These are phyloP conservation scores for Falco biarmicus DNA, from an alignment of 2,797 vertebrate genomes.

Conservation along the genomic window DNA sequence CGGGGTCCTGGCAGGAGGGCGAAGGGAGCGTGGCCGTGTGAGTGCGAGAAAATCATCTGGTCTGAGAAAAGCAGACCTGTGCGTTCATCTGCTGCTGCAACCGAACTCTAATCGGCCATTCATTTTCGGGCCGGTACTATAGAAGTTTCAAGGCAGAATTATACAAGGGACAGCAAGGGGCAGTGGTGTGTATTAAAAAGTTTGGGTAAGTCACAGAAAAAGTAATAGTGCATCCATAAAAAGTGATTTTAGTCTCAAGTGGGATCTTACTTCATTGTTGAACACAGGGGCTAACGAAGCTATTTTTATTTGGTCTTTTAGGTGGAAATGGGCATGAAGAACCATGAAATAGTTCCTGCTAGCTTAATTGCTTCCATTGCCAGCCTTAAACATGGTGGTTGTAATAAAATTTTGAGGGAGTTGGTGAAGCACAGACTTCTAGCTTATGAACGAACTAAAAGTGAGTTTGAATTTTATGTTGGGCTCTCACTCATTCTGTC, in stretches of 20 bases:
- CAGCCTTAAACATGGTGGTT: conserved; percentile 94
- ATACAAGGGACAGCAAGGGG: neutral
- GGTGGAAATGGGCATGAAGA: conserved; percentile 99
- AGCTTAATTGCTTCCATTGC: conserved; percentile 93
- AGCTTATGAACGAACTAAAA: conserved; percentile 88
- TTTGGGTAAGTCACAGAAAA: neutral
- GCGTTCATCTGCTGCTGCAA: neutral
- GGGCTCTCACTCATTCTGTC: neutral
- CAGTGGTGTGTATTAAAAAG: neutral
- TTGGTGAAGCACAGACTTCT: conserved; percentile 93
- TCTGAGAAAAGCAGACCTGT: too few species aligned
- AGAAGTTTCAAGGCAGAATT: neutral
- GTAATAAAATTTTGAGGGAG: conserved; percentile 94
- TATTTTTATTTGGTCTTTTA: conserved; percentile 63
- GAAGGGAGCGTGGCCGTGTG: neutral
- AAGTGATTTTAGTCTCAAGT: neutral
- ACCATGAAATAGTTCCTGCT: conserved; percentile 95
- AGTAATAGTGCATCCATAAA: neutral
- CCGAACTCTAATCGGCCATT: neutral
- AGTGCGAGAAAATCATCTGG: too few species aligned
- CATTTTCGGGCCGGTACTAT: neutral
- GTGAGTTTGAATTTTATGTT: conserved; percentile 78
- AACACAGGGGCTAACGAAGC: neutral
- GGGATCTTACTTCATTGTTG: neutral
- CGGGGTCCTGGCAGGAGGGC: too few species aligned